Conservation (phyloP, 35 echinoderm and acorn worm genomes). For the Stichopus chloronotus region DNA sequence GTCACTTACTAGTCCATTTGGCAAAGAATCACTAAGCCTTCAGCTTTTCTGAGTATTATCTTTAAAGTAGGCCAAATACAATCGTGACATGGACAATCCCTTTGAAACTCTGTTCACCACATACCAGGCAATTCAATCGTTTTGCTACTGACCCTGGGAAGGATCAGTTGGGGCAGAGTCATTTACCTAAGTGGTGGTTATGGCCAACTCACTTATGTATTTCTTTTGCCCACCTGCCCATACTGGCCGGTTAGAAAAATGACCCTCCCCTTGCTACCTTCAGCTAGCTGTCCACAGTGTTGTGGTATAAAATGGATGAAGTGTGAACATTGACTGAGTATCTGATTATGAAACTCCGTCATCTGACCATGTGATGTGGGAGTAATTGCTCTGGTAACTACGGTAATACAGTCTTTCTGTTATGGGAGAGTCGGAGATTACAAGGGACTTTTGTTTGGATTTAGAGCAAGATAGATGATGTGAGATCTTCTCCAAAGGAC, state of each 20-base stretch:
- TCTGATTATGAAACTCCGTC: not conserved
- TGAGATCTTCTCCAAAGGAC: not conserved
- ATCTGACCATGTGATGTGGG: constrained; percentile 28
- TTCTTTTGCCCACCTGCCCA: too few species aligned
- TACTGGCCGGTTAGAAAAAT: too few species aligned
- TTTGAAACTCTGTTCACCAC: not conserved
- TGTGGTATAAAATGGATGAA: constrained; percentile 4
- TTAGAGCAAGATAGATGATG: not conserved
- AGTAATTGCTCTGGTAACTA: constrained; percentile 12
- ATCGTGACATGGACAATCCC: not conserved
- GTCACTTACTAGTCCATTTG: not conserved
- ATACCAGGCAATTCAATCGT: not conserved
- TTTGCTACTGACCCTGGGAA: constrained; percentile 6
- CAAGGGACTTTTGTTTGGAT: not conserved
- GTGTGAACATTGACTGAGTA: not conserved
- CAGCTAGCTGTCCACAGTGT: constrained; percentile 12
- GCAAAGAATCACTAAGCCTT: not conserved
- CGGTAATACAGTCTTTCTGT: constrained; percentile 3
- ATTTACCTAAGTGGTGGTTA: too few species aligned
- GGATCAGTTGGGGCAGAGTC: not conserved
- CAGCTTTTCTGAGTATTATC: constrained; percentile 19
- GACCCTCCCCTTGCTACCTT: too few species aligned
- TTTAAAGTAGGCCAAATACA: not conserved
- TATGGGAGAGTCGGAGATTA: not conserved
- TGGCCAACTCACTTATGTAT: too few species aligned